phyloP scores from a whole-genome alignment of 1,140 invertebrate species.

The Leptinotarsa lineolata region DNA sequence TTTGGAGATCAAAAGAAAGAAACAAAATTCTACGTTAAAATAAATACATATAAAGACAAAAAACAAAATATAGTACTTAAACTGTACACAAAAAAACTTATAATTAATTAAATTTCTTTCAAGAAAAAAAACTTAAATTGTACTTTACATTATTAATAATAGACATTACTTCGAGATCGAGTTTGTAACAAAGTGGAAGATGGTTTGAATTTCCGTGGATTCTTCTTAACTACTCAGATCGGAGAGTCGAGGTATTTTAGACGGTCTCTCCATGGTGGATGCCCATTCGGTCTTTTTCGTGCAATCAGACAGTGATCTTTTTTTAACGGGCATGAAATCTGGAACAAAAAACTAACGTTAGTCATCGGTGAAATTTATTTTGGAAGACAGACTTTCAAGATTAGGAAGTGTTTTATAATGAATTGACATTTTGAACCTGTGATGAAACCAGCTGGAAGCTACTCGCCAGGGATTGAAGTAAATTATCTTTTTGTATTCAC shows the following conservation, averaged over 20 bases:
- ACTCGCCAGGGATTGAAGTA: too few relatives aligned
- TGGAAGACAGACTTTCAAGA: too few relatives aligned
- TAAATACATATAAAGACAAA: conserved; percentile 32
- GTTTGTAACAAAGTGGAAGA: conserved; percentile 33
- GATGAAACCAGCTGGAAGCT: too few relatives aligned
- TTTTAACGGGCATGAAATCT: conserved; percentile 28
- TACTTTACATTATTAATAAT: conserved; percentile 31
- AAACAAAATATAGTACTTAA: conserved; percentile 32
- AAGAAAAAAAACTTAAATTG: conserved; percentile 33
- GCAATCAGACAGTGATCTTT: conserved; percentile 13
- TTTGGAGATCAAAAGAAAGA: conserved; percentile 33
- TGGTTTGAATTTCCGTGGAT: conserved; percentile 13
- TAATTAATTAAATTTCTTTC: conserved; percentile 34
- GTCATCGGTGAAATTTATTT: too few relatives aligned
- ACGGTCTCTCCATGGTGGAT: conserved; percentile 16
- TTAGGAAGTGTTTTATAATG: too few relatives aligned
- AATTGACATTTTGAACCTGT: too few relatives aligned
- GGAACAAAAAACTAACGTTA: conserved; percentile 17
- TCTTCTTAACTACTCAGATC: conserved; percentile 23
- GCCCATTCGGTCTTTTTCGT: conserved; percentile 20
- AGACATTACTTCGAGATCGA: conserved; percentile 31
- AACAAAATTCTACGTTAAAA: conserved; percentile 30
- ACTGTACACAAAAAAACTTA: conserved; percentile 31
- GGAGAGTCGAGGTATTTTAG: conserved; percentile 23
- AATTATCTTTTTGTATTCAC: too few relatives aligned